These are phyloP conservation scores for Theodoxus fluviatilis DNA, from an alignment of 2,888 invertebrate genomes.

Conservation along the genomic window DNA sequence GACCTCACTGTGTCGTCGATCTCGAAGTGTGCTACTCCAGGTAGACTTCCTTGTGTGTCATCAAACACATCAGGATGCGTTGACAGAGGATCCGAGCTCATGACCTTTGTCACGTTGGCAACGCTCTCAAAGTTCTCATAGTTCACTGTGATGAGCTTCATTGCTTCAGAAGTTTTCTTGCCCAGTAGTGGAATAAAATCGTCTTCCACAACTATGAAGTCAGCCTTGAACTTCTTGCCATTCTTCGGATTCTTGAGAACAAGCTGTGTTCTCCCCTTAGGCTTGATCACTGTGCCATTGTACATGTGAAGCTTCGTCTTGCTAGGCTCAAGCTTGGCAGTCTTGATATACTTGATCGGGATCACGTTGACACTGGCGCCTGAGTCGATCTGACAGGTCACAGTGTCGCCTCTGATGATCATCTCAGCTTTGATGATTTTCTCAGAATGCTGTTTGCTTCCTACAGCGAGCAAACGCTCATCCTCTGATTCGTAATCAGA, in stretches of 20 bases:
- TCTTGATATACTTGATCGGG: constrained; percentile 16
- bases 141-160: constrained; percentile 26
- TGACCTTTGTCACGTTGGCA: background rate
- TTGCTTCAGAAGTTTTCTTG: constrained; percentile 21
- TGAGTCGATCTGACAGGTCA: constrained; percentile 34
- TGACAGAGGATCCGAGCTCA: background rate
- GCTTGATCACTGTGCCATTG: constrained; percentile 29
- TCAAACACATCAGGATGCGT: background rate
- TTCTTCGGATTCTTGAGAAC: constrained; percentile 30
- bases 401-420: constrained; percentile 13
- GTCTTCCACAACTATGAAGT: constrained; percentile 25
- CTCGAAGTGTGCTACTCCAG: constrained; percentile 12
- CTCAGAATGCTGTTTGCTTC: background rate
- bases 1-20: constrained; percentile 13
- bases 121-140: constrained; percentile 21
- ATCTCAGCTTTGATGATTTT: constrained; percentile 10
- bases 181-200: constrained; percentile 24
- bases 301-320: constrained; percentile 30
- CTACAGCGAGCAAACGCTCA: background rate
- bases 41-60: constrained; percentile 13
- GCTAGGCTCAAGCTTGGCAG: constrained; percentile 16
- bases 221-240: constrained; percentile 11
- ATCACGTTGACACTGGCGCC: constrained; percentile 32
- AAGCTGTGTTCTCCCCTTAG: constrained; percentile 30
- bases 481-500: constrained; percentile 20